Evolutionary conservation across 64 coral and sea anemone genomes (phyloP), one percentile per base, ranked within the genome.

Genomic region (Cladopsammia gracilis): DNA sequence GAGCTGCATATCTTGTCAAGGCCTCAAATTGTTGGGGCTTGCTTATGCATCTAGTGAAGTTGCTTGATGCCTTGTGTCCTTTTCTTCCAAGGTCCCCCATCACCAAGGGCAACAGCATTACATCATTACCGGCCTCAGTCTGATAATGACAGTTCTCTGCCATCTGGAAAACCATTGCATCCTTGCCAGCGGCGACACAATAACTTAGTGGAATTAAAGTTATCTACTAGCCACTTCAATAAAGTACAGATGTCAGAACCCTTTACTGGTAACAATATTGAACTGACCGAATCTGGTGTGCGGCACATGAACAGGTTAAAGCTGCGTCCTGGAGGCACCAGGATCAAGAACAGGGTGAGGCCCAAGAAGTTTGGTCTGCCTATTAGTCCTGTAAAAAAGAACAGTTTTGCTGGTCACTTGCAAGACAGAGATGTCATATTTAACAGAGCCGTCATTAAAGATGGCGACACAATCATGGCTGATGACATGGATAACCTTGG

Each of bases 61-160:
- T 34, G 7, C 7, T 56, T 6, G 53, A 12, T 56, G 12, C 53
- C 25, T 34, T 14, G 7, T 70, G 13, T 83, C 10, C 25, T 52
- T 89, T 64, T 78, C 9, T 70, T 61, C 10, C 7, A 80, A 96
- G 97, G 97, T n/a, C 97, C 97, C 13, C 94, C 97, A 43, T 98
- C 97, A 10, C 97, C 97, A 20, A 91, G 81, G 58, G 97, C 97
- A 14, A 98, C 97, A 48, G 94, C 88, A 49, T 64, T 98, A 6
- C 97, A 96, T 71, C 97, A 98, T 88, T 98, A 98, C 52, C 90
- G 74, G 58, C 97, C 97, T 60, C 90, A 94, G 53, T 64, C 94
- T 68, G 97, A 96, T 44, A 89, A 44, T 60, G 75, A 86, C 19
- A 75, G 79, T 1, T 58, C 59, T 68, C 79, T 93, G 46, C 97